phyloP scores from a whole-genome alignment of 2,797 vertebrate species.

The Onychomys arenicola region DNA sequence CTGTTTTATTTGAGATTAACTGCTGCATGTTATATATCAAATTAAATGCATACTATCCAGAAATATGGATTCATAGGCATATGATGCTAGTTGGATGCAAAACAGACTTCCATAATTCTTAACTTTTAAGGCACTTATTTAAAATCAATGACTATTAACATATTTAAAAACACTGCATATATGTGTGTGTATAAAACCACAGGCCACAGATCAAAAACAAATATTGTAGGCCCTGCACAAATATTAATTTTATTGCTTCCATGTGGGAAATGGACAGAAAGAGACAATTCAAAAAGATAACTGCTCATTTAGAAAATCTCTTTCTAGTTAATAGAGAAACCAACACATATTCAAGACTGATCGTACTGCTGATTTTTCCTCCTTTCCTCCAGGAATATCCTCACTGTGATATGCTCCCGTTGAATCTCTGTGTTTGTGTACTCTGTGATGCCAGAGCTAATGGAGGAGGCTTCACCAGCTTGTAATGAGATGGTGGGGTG shows the following conservation, averaged over 20 bases:
- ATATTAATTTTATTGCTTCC: constrained; percentile 57
- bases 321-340: constrained; percentile 60
- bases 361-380: background rate
- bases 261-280: constrained; percentile 43
- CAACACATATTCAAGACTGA: background rate
- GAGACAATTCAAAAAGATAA: constrained; percentile 50
- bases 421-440: background rate
- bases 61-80: background rate
- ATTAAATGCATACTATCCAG: constrained; percentile 28
- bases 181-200: constrained; percentile 17
- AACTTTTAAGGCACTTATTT: constrained; percentile 54
- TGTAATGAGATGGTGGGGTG: background rate
- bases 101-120: constrained; percentile 42
- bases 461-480: constrained; percentile 43
- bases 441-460: constrained; percentile 50
- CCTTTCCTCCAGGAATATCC: constrained; percentile 40
- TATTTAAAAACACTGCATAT: constrained; percentile 20
- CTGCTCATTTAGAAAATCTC: constrained; percentile 56
- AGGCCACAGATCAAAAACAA: constrained; percentile 55
- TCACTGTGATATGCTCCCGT: background rate
- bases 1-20: constrained; percentile 12
- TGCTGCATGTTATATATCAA: constrained; percentile 42
- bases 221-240: background rate
- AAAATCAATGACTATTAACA: constrained; percentile 57
- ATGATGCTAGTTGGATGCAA: background rate